Conservation (phyloP, 2,113 vertebrate species). For the Vimba vimba region DNA sequence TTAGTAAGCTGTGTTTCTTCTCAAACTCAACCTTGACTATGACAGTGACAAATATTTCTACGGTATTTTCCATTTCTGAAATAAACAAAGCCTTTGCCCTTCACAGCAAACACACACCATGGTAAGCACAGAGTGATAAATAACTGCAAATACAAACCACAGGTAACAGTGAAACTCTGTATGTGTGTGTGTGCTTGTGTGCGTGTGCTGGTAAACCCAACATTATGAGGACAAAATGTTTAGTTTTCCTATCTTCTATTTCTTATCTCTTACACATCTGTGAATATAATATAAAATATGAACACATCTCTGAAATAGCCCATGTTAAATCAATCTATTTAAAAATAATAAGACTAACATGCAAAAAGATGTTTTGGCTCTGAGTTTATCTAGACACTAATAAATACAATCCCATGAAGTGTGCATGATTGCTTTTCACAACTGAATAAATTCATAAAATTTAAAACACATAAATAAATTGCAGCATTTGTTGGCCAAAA, state of each 20-base stretch:
- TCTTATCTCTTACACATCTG: not conserved
- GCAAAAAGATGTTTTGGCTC: not conserved
- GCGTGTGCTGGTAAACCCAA: too few species aligned
- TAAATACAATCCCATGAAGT: not conserved
- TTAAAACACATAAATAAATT: not conserved
- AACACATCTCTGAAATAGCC: not conserved
- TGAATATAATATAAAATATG: not conserved
- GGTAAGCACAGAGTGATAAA: constrained; percentile 36
- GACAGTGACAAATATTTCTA: constrained; percentile 39
- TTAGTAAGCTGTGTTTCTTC: constrained; percentile 19
- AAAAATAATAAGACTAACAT: not conserved
- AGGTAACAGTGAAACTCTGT: not conserved
- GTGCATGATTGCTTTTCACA: not conserved
- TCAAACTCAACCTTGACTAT: constrained; percentile 11
- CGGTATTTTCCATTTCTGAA: constrained; percentile 21
- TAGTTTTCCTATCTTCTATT: not conserved
- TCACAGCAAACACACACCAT: constrained; percentile 21
- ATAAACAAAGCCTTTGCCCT: constrained; percentile 41
- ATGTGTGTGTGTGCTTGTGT: not conserved
- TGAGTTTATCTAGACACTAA: not conserved
- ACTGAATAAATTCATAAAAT: too few species aligned
- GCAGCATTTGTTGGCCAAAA: not conserved
- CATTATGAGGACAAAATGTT: too few species aligned
- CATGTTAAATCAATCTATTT: not conserved
- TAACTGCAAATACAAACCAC: not conserved